Evolutionary conservation across 2,888 invertebrate genomes (phyloP), one percentile per base, ranked within the genome.

Genomic region (Isoperla grammatica): DNA sequence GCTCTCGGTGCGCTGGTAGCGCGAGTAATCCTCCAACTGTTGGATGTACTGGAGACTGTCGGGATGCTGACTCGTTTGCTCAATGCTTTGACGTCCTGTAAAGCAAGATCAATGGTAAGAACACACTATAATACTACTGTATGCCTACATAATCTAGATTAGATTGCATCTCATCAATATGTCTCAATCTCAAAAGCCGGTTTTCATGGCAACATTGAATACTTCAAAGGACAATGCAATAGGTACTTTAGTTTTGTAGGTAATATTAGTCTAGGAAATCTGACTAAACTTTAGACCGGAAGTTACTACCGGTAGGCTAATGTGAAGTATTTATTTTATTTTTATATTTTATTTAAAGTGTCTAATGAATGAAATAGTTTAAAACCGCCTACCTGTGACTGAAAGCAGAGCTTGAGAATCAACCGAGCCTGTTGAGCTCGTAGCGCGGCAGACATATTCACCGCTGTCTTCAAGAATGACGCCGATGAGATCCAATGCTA

Each of bases 401-500:
- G 85, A 85, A 62, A 95, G 80, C 67, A 84, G 79, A 65, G 93
- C 91, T 67, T 87, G 85, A 11, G 91, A 94, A 77, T 91, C 89
- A 53, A 89, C 92, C 71, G 86, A 82, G 70, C 96, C 97, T 45
- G 91, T 85, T 48, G 88, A 85, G 73, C 92, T 95, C 40, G 86
- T 82, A 49, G 93, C 92, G 65, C 92, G 86, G 75, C 94, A 95
- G 65, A 90, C 84, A 71, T 94, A 95, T 76, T 93, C 92, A 61
- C 94, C 97, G 69, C 87, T 86, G 72, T 97, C 96, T 71, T 88
- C 86, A 65, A 85, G 78, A 67, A 89, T 86, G 61, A 94, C 83
- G 77, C 90, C 90, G 68, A 95, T 83, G 72, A 96, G 82, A 73
- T 95, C 95, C 68, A 96, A 81, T 67, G 95, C 91, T 70, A 98